Conservation (phyloP, 2,113 vertebrate genomes). For the Canis aureus region DNA sequence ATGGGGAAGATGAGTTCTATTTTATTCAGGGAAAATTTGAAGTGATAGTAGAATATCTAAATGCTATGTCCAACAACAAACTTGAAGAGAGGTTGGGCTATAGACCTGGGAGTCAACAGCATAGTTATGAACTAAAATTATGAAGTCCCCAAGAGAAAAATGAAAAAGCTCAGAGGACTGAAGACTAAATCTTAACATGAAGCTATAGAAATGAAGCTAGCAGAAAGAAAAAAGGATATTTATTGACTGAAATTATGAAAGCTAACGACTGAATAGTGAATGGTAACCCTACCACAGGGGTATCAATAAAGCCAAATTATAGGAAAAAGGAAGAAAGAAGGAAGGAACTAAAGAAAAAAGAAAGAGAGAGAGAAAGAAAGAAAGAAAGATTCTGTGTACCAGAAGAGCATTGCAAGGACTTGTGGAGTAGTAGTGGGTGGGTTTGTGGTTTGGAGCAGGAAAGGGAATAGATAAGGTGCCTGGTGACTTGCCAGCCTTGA, state of each 20-base stretch:
- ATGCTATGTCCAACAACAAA: neutral
- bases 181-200: conserved; percentile 11
- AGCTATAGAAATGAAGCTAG: neutral
- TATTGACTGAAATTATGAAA: conserved; percentile 9
- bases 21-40: conserved; percentile 9
- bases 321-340: neutral
- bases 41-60: neutral
- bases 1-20: neutral
- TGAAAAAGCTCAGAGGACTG: neutral
- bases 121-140: neutral
- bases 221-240: neutral
- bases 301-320: neutral
- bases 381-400: neutral
- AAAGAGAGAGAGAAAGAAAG: neutral
- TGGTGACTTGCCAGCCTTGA: neutral
- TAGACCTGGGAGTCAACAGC: neutral
- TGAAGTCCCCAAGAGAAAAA: neutral
- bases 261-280: neutral
- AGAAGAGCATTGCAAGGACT: neutral
- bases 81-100: neutral
- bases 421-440: neutral
- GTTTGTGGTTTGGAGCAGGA: neutral
- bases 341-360: neutral
- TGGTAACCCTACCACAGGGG: neutral
- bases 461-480: neutral